Evolutionary conservation across 2,888 invertebrate genomes (phyloP), one percentile per base, ranked within the genome.

Genomic region (Dicyrtomina minuta): DNA sequence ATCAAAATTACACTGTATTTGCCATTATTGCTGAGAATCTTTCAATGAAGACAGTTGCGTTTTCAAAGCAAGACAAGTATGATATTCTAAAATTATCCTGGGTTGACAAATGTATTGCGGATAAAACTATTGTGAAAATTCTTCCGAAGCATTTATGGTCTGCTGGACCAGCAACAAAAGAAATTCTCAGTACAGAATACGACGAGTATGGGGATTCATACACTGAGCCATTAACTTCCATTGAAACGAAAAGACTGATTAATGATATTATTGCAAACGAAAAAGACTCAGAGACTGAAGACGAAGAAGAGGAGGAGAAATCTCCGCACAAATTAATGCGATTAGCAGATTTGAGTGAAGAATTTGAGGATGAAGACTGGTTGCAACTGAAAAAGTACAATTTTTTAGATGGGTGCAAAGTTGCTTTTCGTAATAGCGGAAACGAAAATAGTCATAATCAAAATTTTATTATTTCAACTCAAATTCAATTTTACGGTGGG

Each of bases 191-290:
- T 2, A 79, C 83, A 51, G 82, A 86, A n/a, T 93, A 87, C 79
- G 96, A 96, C 80, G 79, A 83, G 56, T 90, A 85, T 80, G 92
- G 91, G 0, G 96, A 96, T 81, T 89, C 89, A 75, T 96, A 87
- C 80, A 86, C 84, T 0, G 83, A 88, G 58, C 83, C 84, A 15
- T 83, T 87, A 0, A 86, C 87, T 60, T 81, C 83, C 24, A 84
- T 86, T 0, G 86, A 86, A 55, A 81, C 94, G 53, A 84, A 82
- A 70, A 80, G 82, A 53, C 81, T 87, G 0, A 82, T 89, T 13
- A 41, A 61, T 10, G 56, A 65, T 17, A 51, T 69, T 12, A 39
- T n/a, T 17, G 33, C 3, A 33, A 33, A 3, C 33, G 33, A 33
- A 33, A n/a, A n/a, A n/a, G n/a, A n/a, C n/a, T n/a, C n/a, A n/a